Percentiles rank a stretch among this genome's conserved stretches.
Evolutionary conservation across 2,888 invertebrate genomes (phyloP).

Genomic region (Caenorhabditis virilis): DNA sequence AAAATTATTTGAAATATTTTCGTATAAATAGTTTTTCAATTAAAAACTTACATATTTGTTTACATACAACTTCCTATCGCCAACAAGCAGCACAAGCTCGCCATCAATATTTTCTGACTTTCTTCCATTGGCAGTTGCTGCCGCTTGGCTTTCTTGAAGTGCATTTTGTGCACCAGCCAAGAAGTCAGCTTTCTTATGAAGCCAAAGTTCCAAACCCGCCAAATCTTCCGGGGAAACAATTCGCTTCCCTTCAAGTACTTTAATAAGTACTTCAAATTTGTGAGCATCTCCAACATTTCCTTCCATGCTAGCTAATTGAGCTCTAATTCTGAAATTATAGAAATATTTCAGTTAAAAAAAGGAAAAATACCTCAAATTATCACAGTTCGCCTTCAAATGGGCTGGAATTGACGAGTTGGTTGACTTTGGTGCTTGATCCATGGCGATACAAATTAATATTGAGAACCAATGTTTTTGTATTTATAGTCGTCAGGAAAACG

Average conservation of each 20-base stretch:
- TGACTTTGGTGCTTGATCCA: too few species aligned
- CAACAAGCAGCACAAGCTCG: too few species aligned
- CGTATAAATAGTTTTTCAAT: too few species aligned
- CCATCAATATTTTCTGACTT: too few species aligned
- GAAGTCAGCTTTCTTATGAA: constrained; percentile 53
- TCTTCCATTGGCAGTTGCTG: too few species aligned
- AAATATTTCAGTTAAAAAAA: neutral
- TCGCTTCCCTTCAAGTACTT: constrained; percentile 52
- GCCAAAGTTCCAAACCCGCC: constrained; percentile 53
- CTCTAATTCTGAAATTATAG: constrained; percentile 34
- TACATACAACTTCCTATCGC: too few species aligned
- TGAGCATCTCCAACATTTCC: constrained; percentile 47
- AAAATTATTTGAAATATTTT: too few species aligned
- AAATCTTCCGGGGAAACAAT: constrained; percentile 53
- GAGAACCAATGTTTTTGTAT: too few species aligned
- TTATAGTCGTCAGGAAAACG: too few species aligned
- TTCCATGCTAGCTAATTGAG: constrained; percentile 38
- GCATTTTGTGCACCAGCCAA: constrained; percentile 16
- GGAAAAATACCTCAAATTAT: constrained; percentile 36
- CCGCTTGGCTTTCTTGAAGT: neutral
- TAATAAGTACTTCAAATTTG: constrained; percentile 52
- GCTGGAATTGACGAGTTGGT: too few species aligned
- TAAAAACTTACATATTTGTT: too few species aligned
- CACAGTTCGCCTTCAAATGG: constrained; percentile 42
- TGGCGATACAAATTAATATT: too few species aligned